These are phyloP conservation scores for Triplophysa dalaica DNA, from an alignment of 2,113 vertebrate genomes.

Conservation along the genomic window DNA sequence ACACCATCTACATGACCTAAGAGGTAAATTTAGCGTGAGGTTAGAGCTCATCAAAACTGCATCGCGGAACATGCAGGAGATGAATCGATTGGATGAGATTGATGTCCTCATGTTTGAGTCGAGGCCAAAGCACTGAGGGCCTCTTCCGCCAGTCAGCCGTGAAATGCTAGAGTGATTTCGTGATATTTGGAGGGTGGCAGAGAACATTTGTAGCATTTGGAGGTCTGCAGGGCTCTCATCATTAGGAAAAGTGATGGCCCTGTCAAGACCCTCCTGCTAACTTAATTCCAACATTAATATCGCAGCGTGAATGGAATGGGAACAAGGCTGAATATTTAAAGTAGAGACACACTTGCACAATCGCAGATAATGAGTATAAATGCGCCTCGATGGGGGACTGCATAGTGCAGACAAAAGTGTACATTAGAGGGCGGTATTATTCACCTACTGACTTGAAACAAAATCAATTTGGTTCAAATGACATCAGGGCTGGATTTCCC, in stretches of 20 bases:
- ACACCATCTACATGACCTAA: slow-evolving; percentile 35
- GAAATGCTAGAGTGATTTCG: slow-evolving; percentile 20
- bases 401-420: background rate
- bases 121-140: slow-evolving; percentile 8
- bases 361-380: background rate
- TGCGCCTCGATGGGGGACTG: background rate
- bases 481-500: too few species aligned
- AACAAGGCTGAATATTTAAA: slow-evolving; percentile 4
- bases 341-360: background rate
- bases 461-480: too few species aligned
- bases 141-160: background rate
- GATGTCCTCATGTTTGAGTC: background rate
- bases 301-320: slow-evolving; percentile 22
- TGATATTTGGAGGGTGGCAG: slow-evolving; percentile 17
- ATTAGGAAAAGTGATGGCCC: slow-evolving; percentile 8
- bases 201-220: slow-evolving; percentile 20
- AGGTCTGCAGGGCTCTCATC: background rate
- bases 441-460: too few species aligned
- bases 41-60: slow-evolving; percentile 25
- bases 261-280: background rate
- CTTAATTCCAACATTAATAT: slow-evolving; percentile 73
- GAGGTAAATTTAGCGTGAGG: slow-evolving; percentile 41
- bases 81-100: slow-evolving; percentile 28
- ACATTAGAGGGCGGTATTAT: too few species aligned
- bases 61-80: background rate